A percentile compares a stretch with the other conserved stretches of the same genome.
Evolutionary conservation across 2,113 vertebrate genomes (phyloP).

Genomic region (Microcebus murinus): DNA sequence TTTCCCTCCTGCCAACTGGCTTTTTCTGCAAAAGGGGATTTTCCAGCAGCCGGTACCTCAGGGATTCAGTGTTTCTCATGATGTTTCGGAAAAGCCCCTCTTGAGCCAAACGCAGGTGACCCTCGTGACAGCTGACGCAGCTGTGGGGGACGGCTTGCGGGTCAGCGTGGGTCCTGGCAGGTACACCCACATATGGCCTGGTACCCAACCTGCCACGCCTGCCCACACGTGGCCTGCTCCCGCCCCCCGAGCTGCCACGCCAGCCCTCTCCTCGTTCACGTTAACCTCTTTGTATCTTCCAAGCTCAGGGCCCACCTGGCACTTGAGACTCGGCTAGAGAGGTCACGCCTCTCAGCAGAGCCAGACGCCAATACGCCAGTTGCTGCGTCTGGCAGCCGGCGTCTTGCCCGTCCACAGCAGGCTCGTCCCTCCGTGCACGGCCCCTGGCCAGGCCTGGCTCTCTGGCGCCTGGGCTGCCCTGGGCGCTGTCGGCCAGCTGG

Average conservation of each 20-base stretch:
- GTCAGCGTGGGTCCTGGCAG: not conserved
- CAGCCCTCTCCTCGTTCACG: not conserved
- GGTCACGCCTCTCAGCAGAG: constrained; percentile 19
- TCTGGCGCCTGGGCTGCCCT: too few species aligned
- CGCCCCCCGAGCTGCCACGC: not conserved
- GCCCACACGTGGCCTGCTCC: too few species aligned
- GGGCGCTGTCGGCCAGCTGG: too few species aligned
- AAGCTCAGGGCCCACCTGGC: constrained; percentile 44
- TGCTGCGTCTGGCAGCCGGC: not conserved
- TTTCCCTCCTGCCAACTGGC: not conserved
- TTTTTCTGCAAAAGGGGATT: constrained; percentile 9
- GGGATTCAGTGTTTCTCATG: not conserved
- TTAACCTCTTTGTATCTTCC: constrained; percentile 6
- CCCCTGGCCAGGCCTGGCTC: too few species aligned
- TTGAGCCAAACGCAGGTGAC: not conserved
- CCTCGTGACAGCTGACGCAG: not conserved
- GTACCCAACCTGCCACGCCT: too few species aligned
- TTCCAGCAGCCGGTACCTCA: not conserved
- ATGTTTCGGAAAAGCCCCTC: not conserved
- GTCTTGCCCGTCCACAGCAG: not conserved
- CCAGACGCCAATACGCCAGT: not conserved
- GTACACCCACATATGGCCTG: not conserved
- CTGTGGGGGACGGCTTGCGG: not conserved
- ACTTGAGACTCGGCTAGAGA: constrained; percentile 40
- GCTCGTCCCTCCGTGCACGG: rapidly evolving